Evolutionary conservation across 2,888 invertebrate genomes (phyloP).

Genomic region (Melitaea athalia): DNA sequence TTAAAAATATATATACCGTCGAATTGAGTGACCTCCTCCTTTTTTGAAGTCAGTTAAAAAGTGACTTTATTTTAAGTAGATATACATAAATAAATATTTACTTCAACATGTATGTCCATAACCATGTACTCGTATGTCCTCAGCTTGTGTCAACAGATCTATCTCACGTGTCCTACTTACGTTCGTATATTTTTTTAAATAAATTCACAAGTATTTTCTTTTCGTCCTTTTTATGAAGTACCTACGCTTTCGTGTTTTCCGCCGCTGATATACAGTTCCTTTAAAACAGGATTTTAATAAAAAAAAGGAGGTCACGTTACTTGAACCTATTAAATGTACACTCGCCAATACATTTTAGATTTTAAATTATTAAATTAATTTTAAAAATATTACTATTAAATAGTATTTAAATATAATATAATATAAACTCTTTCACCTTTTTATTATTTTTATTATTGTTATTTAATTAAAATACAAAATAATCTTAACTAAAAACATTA

Average conservation of each 20-base stretch:
- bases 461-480: too few species aligned
- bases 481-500: too few species aligned
- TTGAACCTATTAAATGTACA: constrained; percentile 29
- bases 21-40: too few species aligned
- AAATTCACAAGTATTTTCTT: constrained; percentile 5
- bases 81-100: too few species aligned
- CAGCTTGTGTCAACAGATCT: not conserved
- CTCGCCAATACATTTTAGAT: constrained; percentile 7
- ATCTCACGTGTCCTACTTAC: constrained; percentile 1
- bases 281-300: constrained; percentile 28
- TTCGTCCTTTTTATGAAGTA: constrained; percentile 13
- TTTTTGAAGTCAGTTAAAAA: too few species aligned
- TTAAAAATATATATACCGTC: too few species aligned
- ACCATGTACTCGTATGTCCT: too few species aligned
- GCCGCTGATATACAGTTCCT: constrained; percentile 22
- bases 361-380: not conserved
- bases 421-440: not conserved
- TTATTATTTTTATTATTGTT: too few species aligned
- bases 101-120: too few species aligned
- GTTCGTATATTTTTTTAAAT: constrained; percentile 6
- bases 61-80: too few species aligned
- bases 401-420: not conserved
- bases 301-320: constrained; percentile 31
- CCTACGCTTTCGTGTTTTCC: constrained; percentile 21
- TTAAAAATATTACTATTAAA: not conserved